Base-by-base conservation (phyloP, 2,888 invertebrate genomes). In the Diplolepis rosae region DNA sequence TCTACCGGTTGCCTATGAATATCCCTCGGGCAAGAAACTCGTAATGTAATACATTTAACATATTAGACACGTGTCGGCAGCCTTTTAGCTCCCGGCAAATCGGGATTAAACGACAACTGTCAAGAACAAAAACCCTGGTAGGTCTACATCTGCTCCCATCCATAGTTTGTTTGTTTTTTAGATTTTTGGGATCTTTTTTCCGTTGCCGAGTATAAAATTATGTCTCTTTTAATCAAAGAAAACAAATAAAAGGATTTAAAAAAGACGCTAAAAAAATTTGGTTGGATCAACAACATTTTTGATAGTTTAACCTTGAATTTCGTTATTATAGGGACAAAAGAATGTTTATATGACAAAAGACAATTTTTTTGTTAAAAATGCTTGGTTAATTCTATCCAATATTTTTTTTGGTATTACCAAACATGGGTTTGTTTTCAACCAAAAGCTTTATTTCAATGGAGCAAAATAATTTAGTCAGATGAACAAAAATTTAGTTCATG, bases 61-160 rank as follows among this genome's bases (percentile, higher is more conserved):
- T 69, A 69, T 69, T 72, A 71, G 69, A 69, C 66, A 68, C 61
- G 50, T 68, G 68, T 67, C 52, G 48, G 65, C 39, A 71, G 56
- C 27, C 52, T 69, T 66, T 45, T 39, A 13, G 70, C 75, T 65
- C 61, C 56, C 50, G 72, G 75, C 72, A 51, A 54, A 73, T 65
- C 71, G 69, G 71, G 69, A 78, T 78, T 75, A 78, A 77, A 69
- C 68, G 75, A 72, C 77, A 78, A 78, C 77, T 78, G 77, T 78
- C 73, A 69, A 66, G 48, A 68, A 51, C 68, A 61, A 51, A 56
- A 70, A 68, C 13, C 39, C 48, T 24, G 35, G 1, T 11, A 45
- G 52, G 52, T 22, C 66, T 18, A 61, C 56, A 22, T 27, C 45
- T 67, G 69, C 56, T 39, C 6, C 35, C 24, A 18, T 24, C n/a